Percentiles rank a stretch among this genome's conserved stretches.
phyloP scores from a whole-genome alignment of 2,113 vertebrate species.

The Bujurquina vittata region DNA sequence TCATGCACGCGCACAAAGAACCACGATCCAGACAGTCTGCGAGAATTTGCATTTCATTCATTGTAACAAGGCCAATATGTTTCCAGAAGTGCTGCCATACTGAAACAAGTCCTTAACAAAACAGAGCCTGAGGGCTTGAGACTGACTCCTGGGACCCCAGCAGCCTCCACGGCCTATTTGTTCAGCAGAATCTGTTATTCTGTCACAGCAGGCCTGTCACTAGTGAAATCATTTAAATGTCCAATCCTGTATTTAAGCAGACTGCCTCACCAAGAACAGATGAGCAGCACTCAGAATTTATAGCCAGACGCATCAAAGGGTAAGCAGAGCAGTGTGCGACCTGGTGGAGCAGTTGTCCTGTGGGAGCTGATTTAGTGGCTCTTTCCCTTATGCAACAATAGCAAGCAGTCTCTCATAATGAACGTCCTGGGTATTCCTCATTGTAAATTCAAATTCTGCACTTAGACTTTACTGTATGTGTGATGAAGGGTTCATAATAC shows the following conservation, averaged over 20 bases:
- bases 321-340: slow-evolving; percentile 69
- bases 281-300: slow-evolving; percentile 77
- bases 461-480: slow-evolving; percentile 39
- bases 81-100: slow-evolving; percentile 81
- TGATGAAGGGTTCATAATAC: slow-evolving; percentile 45
- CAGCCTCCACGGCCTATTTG: slow-evolving; percentile 82
- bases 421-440: slow-evolving; percentile 72
- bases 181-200: slow-evolving; percentile 82
- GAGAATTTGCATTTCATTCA: slow-evolving; percentile 83
- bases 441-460: slow-evolving; percentile 73
- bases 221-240: slow-evolving; percentile 83
- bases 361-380: slow-evolving; percentile 76
- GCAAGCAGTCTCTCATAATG: slow-evolving; percentile 68
- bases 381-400: slow-evolving; percentile 71
- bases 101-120: slow-evolving; percentile 82
- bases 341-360: slow-evolving; percentile 72
- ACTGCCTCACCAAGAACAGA: slow-evolving; percentile 78
- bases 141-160: slow-evolving; percentile 77
- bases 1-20: slow-evolving; percentile 59
- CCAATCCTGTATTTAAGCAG: slow-evolving; percentile 83
- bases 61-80: slow-evolving; percentile 84
- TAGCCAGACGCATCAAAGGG: slow-evolving; percentile 67
- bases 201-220: slow-evolving; percentile 82
- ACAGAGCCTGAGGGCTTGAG: slow-evolving; percentile 77
- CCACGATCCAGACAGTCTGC: slow-evolving; percentile 57